These are phyloP conservation scores for Spea bombifrons DNA, from an alignment of 2,113 vertebrate genomes.

Conservation along the genomic window DNA sequence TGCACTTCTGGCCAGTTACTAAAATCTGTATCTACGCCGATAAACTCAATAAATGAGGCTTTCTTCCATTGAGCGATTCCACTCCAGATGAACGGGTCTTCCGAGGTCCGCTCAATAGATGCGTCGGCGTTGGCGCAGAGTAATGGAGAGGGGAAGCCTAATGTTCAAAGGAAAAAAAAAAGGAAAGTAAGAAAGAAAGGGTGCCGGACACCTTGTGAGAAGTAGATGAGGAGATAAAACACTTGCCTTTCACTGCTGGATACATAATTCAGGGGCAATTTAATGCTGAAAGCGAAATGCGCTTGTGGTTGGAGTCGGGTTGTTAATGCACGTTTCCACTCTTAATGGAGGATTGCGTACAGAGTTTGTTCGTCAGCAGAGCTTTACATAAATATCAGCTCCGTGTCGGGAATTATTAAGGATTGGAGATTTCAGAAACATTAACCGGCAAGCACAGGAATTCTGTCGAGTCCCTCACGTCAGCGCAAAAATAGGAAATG, in stretches of 20 bases:
- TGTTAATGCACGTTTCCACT: constrained; percentile 37
- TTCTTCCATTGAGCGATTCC: not conserved
- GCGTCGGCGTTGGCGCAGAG: not conserved
- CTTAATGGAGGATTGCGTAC: constrained; percentile 31
- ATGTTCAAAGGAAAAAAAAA: constrained; percentile 22
- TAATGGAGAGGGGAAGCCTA: constrained; percentile 32
- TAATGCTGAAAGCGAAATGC: not conserved
- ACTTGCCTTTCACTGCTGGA: constrained; percentile 5
- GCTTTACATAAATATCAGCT: constrained; percentile 50
- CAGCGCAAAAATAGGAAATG: too few species aligned
- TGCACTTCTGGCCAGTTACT: not conserved
- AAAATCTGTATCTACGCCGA: not conserved
- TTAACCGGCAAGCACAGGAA: constrained; percentile 2
- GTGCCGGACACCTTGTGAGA: constrained; percentile 33
- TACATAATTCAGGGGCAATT: constrained; percentile 29
- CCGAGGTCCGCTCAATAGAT: constrained; percentile 20
- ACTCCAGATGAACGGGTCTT: not conserved
- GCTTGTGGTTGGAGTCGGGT: constrained; percentile 26
- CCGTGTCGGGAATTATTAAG: constrained; percentile 34
- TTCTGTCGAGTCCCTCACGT: too few species aligned
- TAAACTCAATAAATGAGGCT: not conserved
- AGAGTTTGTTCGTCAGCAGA: constrained; percentile 42
- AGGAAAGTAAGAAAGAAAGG: constrained; percentile 10
- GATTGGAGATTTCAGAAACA: constrained; percentile 23
- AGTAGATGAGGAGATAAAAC: constrained; percentile 45